These are phyloP conservation scores for Nannobrachium achirus DNA, from an alignment of 2,113 vertebrate species.

Conservation along the genomic window DNA sequence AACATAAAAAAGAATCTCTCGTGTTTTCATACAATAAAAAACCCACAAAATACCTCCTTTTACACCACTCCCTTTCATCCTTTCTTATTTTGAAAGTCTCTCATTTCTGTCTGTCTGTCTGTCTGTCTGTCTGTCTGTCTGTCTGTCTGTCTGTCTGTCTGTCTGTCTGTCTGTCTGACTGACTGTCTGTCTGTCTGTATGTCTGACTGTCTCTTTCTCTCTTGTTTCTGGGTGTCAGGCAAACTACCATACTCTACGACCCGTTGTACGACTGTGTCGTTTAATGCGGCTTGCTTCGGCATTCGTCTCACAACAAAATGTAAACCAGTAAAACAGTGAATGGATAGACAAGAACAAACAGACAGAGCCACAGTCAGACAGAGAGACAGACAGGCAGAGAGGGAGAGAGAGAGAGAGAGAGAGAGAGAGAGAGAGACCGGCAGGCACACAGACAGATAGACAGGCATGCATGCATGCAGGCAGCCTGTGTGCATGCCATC, in stretches of 20 bases:
- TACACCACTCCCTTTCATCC: constrained; percentile 28
- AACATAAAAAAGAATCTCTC: background rate
- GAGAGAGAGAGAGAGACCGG: constrained; percentile 19
- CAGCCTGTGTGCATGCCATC: constrained; percentile 34
- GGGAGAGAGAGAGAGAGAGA: background rate
- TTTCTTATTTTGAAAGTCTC: constrained; percentile 16
- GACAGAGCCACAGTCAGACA: background rate
- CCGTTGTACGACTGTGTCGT: too few relatives aligned
- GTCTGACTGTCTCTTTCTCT: too few relatives aligned
- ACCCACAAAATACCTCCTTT: constrained; percentile 40
- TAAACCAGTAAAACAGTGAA: background rate
- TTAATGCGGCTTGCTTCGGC: too few relatives aligned
- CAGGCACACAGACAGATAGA: constrained; percentile 20
- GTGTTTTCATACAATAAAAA: constrained; percentile 31
- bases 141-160: background rate
- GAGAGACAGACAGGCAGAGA: constrained; percentile 14
- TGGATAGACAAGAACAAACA: background rate
- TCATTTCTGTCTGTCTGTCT: constrained; percentile 14
- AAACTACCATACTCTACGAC: too few relatives aligned
- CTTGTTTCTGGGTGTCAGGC: background rate
- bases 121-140: constrained; percentile 11
- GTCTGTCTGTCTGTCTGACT: background rate
- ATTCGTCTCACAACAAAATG: too few relatives aligned
- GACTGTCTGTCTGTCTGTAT: background rate
- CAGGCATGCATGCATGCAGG: background rate